These are phyloP conservation scores for Tetraneura akinire DNA, from an alignment of 1,140 invertebrate genomes.

Conservation along the genomic window DNA sequence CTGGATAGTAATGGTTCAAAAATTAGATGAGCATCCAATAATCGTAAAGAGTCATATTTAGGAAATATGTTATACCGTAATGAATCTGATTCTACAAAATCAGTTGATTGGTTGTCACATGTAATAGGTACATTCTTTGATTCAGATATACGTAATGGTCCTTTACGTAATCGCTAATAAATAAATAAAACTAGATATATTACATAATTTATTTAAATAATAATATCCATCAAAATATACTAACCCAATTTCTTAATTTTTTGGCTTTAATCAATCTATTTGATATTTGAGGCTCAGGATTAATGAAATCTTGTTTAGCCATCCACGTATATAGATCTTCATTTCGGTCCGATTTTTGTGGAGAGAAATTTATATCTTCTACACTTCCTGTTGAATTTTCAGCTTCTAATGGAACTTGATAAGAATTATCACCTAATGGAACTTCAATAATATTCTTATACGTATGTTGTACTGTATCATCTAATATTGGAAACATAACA, in stretches of 20 bases:
- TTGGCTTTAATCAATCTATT: conserved; percentile 37
- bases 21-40: conserved; percentile 88
- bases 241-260: conserved; percentile 41
- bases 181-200: neutral
- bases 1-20: conserved; percentile 84
- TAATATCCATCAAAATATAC: neutral
- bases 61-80: conserved; percentile 67
- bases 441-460: conserved; percentile 59
- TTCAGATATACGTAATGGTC: conserved; percentile 34
- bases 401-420: conserved; percentile 17
- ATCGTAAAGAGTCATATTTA: conserved; percentile 78
- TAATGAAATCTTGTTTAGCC: conserved; percentile 76
- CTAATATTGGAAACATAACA: conserved; percentile 73
- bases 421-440: conserved; percentile 53
- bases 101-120: conserved; percentile 33
- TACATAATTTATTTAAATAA: neutral
- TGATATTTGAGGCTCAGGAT: conserved; percentile 15
- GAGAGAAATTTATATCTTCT: conserved; percentile 53
- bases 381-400: conserved; percentile 42
- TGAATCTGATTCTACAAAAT: conserved; percentile 56
- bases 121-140: conserved; percentile 27
- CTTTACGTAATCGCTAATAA: conserved; percentile 22
- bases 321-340: conserved; percentile 94
- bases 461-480: conserved; percentile 53
- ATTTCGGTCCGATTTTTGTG: conserved; percentile 60